Evolutionary conservation across 2,888 invertebrate genomes (phyloP), one percentile per base, ranked within the genome.

Genomic region (Microctonus brassicae): DNA sequence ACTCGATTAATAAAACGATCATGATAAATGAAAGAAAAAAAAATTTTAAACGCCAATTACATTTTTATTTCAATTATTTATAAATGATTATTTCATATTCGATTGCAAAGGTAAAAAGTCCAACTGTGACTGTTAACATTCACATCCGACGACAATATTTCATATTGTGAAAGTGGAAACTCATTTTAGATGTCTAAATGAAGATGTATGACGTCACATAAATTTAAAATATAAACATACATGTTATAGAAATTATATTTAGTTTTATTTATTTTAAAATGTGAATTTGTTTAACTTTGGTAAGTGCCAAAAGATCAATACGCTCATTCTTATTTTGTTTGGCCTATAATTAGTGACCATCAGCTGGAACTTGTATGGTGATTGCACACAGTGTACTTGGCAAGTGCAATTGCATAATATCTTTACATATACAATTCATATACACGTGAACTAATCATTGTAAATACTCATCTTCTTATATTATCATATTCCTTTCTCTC

Each of bases 321-420:
- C n/a, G n/a, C n/a, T n/a, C n/a, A n/a, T n/a, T n/a, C n/a, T n/a
- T n/a, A n/a, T n/a, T n/a, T n/a, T n/a, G 68, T 47, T 17, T 70
- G 73, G 65, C 65, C 75, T 73, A 72, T 75, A 64, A 75, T 75
- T 70, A 64, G 61, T 39, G 53, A 47, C 26, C 62, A 63, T 24
- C 47, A 58, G 20, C 26, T 53, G 52, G 29, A 70, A 64, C 72
- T 60, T 55, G 39, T n/a, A 47, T 17, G 17, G 7, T 47, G 1
- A 47, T 47, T 47, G 47, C 47, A 47, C 7, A 20, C 47, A 47
- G 17, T 47, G 47, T 17, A 47, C 47, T 17, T 17, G 47, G 17
- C 17, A n/a, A 47, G 17, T n/a, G n/a, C n/a, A n/a, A 6, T 17
- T 47, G 17, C 47, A 47, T 47, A 47, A 47, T 17, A 20, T 7